phyloP scores from a whole-genome alignment of 2,113 vertebrate species.

The Turdus rufiventris region DNA sequence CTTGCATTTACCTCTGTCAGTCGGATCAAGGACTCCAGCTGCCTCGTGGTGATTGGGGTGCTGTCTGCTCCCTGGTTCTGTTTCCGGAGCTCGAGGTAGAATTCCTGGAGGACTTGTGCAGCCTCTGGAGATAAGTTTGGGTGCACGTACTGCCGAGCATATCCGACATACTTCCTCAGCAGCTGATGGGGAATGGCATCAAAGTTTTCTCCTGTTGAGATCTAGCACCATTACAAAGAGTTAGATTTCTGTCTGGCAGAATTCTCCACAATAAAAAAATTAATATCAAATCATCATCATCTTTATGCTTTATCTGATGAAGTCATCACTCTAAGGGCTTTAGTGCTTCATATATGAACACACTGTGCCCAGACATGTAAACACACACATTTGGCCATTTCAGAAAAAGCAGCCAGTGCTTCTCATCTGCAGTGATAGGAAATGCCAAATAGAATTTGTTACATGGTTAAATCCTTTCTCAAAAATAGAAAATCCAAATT shows the following conservation, averaged over 20 bases:
- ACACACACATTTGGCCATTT: background rate
- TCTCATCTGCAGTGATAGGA: background rate
- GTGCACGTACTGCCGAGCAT: slow-evolving; percentile 91
- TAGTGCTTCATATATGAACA: background rate
- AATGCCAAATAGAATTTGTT: background rate
- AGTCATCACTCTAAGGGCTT: background rate
- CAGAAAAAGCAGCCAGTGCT: background rate
- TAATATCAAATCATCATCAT: background rate
- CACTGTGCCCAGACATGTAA: background rate
- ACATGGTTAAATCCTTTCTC: background rate
- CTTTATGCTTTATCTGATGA: background rate
- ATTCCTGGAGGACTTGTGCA: slow-evolving; percentile 86
- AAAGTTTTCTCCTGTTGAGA: slow-evolving; percentile 79
- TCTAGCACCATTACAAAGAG: slow-evolving; percentile 61
- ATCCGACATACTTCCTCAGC: slow-evolving; percentile 91
- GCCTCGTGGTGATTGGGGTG: slow-evolving; percentile 95
- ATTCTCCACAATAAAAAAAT: background rate
- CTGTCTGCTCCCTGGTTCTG: slow-evolving; percentile 84
- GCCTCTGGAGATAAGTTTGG: slow-evolving; percentile 85
- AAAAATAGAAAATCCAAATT: background rate
- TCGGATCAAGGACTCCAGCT: slow-evolving; percentile 92
- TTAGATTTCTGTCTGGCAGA: background rate
- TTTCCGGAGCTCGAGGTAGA: slow-evolving; percentile 90
- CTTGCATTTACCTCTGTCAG: slow-evolving; percentile 83
- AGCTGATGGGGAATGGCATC: slow-evolving; percentile 89